Evolutionary conservation across 2,797 vertebrate genomes (phyloP), one percentile per base, ranked within the genome.

Genomic region (Sebastes wilsoni): DNA sequence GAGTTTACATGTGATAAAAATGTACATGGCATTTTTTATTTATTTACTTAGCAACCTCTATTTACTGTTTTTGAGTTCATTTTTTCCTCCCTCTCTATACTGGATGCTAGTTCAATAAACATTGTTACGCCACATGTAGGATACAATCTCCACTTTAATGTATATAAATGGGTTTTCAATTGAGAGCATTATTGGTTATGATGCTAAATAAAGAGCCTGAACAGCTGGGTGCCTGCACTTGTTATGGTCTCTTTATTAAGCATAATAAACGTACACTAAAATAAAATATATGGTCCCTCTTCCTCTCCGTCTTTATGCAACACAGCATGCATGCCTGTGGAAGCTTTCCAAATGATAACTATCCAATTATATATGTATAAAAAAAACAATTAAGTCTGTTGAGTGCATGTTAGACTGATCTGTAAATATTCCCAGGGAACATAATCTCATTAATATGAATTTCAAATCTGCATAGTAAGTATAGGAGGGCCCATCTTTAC

Each of bases 91-190:
- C 72, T 76, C 66, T 78, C 74, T 88, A 66, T 59, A 8, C 52
- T 85, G 83, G 61, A 83, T 73, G 79, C 87, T 89, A 87, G 71
- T 87, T 91, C 86, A 92, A 90, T 83, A 92, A 94, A 93, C 88
- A 91, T 3, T 75, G 79, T 38, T 77, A 27, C 2, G 42, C 67
- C 72, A 27, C 66, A 52, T 75, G 72, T n/a, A 75, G 66, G 79
- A 89, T 65, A 84, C 66, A 83, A 82, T 86, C 61, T 77, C 6
- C 4, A 61, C 66, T 83, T 84, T 66, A 77, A 84, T 85, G 61
- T 73, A 75, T 67, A 89, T 61, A 83, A 84, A 80, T 90, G 71
- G 30, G 64, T 58, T 87, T 90, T 87, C 62, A 77, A 62, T 86
- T 76, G 80, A 58, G 27, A 68, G 65, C 56, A 77, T 75, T 74